phyloP scores from a whole-genome alignment of 2,113 vertebrate genomes.

The Eurystomus gularis region DNA sequence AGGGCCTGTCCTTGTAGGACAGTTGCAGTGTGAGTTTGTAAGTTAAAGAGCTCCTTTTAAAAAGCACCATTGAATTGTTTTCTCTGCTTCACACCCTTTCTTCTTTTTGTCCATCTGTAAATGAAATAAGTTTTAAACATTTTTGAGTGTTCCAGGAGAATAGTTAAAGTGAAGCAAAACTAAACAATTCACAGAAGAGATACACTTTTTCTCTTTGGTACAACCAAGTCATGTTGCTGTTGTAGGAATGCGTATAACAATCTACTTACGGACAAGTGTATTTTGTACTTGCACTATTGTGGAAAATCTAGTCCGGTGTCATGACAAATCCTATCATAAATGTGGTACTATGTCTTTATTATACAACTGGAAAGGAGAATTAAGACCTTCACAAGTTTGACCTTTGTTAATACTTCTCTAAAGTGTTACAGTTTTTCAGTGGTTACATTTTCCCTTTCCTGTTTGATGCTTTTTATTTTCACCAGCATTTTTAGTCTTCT shows the following conservation, averaged over 20 bases:
- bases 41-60: not conserved
- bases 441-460: constrained; percentile 4
- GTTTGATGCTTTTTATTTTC: not conserved
- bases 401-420: not conserved
- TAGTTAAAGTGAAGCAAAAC: not conserved
- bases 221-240: not conserved
- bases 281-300: no score
- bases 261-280: not conserved
- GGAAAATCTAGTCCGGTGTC: not conserved
- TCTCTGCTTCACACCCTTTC: not conserved
- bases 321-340: not conserved
- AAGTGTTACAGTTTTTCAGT: not conserved
- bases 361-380: not conserved
- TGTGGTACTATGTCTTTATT: not conserved
- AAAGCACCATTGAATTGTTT: not conserved
- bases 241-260: not conserved
- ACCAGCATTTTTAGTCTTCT: not conserved
- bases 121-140: not conserved
- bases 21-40: not conserved
- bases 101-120: not conserved
- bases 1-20: not conserved
- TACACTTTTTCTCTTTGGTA: not conserved
- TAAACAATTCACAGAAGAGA: not conserved
- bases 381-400: not conserved
- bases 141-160: not conserved